These are phyloP conservation scores for Hydrocynus forskahlii DNA, from an alignment of 2,797 vertebrate species.

Conservation along the genomic window DNA sequence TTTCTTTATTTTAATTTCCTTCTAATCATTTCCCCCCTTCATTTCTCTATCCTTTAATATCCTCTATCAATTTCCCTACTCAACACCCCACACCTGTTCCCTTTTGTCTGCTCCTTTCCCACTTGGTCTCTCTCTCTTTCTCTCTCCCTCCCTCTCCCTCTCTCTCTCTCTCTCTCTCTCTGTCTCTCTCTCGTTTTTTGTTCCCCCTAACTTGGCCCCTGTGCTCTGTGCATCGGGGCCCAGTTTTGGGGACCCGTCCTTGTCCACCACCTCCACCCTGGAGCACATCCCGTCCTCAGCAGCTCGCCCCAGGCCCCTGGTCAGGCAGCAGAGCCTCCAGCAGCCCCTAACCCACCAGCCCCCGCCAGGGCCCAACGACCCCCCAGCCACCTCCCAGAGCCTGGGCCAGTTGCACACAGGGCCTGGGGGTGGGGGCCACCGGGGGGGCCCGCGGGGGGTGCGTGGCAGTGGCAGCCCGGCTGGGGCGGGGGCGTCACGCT, in stretches of 20 bases:
- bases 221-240: conserved; percentile 60
- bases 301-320: conserved; percentile 90
- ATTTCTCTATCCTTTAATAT: too few relatives aligned
- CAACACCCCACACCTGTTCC: background rate
- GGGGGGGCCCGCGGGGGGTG: conserved; percentile 86
- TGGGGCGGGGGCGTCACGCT: conserved; percentile 83
- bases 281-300: conserved; percentile 96
- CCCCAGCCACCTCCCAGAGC: conserved; percentile 97
- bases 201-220: conserved; percentile 3
- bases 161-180: background rate
- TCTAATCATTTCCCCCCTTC: too few relatives aligned
- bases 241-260: conserved; percentile 84
- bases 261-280: conserved; percentile 95
- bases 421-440: conserved; percentile 84
- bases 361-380: conserved; percentile 89
- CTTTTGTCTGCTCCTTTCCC: background rate
- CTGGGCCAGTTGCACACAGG: conserved; percentile 93
- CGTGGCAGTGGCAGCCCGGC: conserved; percentile 88
- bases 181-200: background rate
- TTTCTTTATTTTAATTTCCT: background rate
- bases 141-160: background rate
- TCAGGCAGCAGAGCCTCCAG: conserved; percentile 97
- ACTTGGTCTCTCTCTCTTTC: background rate
- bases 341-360: conserved; percentile 96
- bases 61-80: conserved; percentile 9